These are phyloP conservation scores for Notolepis coatsorum DNA, from an alignment of 2,797 vertebrate genomes.

Conservation along the genomic window DNA sequence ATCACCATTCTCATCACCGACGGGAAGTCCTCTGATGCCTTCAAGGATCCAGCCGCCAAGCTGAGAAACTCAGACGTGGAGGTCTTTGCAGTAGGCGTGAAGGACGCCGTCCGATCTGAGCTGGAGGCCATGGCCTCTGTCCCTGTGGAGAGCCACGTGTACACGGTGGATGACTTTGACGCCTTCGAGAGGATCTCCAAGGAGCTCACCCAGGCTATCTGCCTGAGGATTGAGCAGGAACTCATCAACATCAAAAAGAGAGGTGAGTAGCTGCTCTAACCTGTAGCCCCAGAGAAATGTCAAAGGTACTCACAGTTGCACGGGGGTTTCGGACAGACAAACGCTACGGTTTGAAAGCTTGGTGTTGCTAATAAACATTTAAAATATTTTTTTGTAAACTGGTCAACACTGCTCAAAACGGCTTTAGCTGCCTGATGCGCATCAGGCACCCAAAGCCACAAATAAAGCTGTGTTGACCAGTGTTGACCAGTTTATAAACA, in stretches of 20 bases:
- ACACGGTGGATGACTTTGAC: constrained; percentile 98
- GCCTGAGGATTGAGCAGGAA: constrained; percentile 95
- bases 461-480: too few relatives aligned
- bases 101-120: constrained; percentile 93
- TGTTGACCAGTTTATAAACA: too few relatives aligned
- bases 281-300: too few relatives aligned
- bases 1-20: constrained; percentile 98
- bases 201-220: constrained; percentile 96
- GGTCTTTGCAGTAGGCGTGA: constrained; percentile 97
- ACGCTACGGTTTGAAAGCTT: too few relatives aligned
- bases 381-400: too few relatives aligned
- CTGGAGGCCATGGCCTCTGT: constrained; percentile 93
- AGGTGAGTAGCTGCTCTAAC: constrained; percentile 80
- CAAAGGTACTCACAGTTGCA: too few relatives aligned
- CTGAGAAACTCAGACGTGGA: constrained; percentile 92
- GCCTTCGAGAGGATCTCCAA: constrained; percentile 97
- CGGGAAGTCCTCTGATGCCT: constrained; percentile 96
- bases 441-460: too few relatives aligned
- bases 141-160: constrained; percentile 93
- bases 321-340: too few relatives aligned
- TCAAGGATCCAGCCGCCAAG: constrained; percentile 90
- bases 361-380: too few relatives aligned
- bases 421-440: too few relatives aligned
- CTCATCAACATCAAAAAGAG: constrained; percentile 87
- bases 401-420: too few relatives aligned